These are phyloP conservation scores for Tor tambroides DNA, from an alignment of 2,113 vertebrate species.

Conservation along the genomic window DNA sequence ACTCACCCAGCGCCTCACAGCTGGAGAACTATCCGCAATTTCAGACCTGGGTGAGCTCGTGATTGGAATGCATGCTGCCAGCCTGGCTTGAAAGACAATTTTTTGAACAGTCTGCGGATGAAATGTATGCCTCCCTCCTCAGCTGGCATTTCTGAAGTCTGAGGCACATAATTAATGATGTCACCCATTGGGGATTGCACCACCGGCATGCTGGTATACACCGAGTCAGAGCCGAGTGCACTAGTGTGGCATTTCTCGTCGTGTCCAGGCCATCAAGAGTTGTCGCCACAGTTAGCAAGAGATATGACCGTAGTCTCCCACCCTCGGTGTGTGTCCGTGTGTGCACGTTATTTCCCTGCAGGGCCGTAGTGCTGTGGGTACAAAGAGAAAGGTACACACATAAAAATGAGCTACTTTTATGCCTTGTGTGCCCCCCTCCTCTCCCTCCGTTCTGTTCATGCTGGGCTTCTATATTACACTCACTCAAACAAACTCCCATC, in stretches of 20 bases:
- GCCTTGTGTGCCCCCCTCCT: slow-evolving; percentile 15
- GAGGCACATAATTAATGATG: slow-evolving; percentile 37
- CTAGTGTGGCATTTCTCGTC: neutral
- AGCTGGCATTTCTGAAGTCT: slow-evolving; percentile 10
- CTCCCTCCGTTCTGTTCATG: neutral
- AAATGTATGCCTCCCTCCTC: slow-evolving; percentile 14
- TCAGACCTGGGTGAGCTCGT: slow-evolving; percentile 52
- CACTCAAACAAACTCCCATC: slow-evolving; percentile 20
- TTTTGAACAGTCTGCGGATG: slow-evolving; percentile 23
- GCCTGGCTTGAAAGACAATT: slow-evolving; percentile 34
- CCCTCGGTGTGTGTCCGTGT: neutral
- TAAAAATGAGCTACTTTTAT: slow-evolving; percentile 50
- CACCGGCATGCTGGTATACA: neutral
- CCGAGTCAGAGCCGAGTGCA: neutral
- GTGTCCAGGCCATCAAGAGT: neutral
- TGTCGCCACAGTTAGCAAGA: slow-evolving; percentile 38
- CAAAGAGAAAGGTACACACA: slow-evolving; percentile 25
- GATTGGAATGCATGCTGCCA: slow-evolving; percentile 48
- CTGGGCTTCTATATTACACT: slow-evolving; percentile 38
- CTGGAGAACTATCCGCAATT: slow-evolving; percentile 39
- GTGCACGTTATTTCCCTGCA: slow-evolving; percentile 53
- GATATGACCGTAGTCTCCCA: slow-evolving; percentile 19
- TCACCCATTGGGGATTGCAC: slow-evolving; percentile 21
- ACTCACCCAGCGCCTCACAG: slow-evolving; percentile 4
- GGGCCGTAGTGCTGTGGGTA: slow-evolving; percentile 21